Percentiles rank a stretch among this genome's conserved stretches.
These are phyloP conservation scores for Scalopus aquaticus DNA, from an alignment of 2,113 vertebrate species.

Conservation along the genomic window DNA sequence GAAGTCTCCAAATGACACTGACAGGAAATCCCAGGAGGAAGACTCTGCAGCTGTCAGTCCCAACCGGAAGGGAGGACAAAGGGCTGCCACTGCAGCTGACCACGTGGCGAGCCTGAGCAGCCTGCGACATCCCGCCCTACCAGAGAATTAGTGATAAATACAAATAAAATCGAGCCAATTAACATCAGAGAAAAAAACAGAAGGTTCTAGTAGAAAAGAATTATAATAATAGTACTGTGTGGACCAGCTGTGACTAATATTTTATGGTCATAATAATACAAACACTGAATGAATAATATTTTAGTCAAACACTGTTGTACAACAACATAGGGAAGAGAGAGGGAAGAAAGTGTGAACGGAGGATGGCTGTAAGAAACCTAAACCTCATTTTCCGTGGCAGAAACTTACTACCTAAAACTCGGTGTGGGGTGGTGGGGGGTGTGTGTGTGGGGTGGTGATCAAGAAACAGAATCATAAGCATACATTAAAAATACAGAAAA, in stretches of 20 bases:
- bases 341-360: background rate
- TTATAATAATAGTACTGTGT: background rate
- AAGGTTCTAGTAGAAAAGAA: background rate
- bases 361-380: background rate
- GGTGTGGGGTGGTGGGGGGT: fast-evolving
- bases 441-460: no score
- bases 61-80: background rate
- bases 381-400: background rate
- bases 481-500: background rate
- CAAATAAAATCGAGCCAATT: background rate
- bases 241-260: background rate
- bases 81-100: background rate
- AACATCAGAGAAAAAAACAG: background rate
- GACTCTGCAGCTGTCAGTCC: no score
- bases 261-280: background rate
- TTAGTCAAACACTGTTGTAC: background rate
- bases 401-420: background rate
- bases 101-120: no score
- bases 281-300: background rate
- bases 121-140: background rate
- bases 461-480: background rate
- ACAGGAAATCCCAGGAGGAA: background rate
- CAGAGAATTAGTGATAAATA: background rate
- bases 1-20: background rate
- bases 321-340: background rate